Evolutionary conservation across 2,113 vertebrate species (phyloP), one percentile per base, ranked within the genome.

Genomic region (Onychorhynchus coronatus): DNA sequence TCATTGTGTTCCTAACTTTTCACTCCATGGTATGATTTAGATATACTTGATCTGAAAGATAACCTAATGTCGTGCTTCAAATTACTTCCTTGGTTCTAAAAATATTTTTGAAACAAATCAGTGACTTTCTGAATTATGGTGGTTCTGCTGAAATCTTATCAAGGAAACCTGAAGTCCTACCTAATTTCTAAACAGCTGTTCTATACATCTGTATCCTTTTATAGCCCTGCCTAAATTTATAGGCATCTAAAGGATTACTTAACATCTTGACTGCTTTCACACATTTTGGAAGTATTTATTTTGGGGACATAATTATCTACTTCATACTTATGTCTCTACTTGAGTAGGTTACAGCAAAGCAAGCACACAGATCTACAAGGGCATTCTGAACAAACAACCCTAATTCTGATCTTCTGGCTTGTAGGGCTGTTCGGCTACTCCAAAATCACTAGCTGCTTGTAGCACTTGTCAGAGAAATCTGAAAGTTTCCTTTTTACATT

Each of bases 271-370:
- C 28, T n/a, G 4, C 20, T 91, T 84, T 70, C 59, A 80, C 18
- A 30, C 12, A 39, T 89, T 95, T 92, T 73, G 62, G 28, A 52
- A 12, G 17, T 61, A 65, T 80, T 94, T 88, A 70, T 92, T 95
- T 80, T 62, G 19, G 28, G 14, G 20, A 61, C 2, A 25, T 85
- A 76, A 88, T 76, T 84, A 31, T 49, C 41, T 86, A 2, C 68
- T 83, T 86, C 41, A 20, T 66, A 62, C 30, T 85, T 85, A 27
- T 31, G 11, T 67, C 20, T 78, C 31, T 50, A 31, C 61, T 33
- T 75, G 66, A 62, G 37, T 41, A 63, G 44, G 31, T 18, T 9
- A 86, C 17, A 79, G 18, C 17, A 61, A 74, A 86, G 53, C 16
- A 71, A 46, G 27, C 22, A 49, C 3, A 6, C 19, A 77, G 35